Base-by-base conservation (phyloP, 1,140 invertebrate genomes). In the Nilaparvata lugens region DNA sequence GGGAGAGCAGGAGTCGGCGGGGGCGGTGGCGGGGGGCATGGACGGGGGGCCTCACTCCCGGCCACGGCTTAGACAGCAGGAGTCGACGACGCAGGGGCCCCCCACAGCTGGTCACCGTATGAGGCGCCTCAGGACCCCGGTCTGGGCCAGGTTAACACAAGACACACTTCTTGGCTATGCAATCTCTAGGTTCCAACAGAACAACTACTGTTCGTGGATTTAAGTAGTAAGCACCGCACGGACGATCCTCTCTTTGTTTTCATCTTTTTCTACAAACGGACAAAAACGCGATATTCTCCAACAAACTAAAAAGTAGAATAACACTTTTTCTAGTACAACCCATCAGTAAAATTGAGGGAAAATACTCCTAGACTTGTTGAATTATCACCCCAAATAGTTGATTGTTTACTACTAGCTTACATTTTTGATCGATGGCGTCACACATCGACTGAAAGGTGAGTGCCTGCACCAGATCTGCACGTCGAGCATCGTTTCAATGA, bases 81-180 rank as follows among this genome's bases (percentile, higher is more conserved):
- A 58, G 19, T n/a, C 11, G 56, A 56, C 18, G 4, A 35, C 31
- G 4, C 19, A 13, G 31, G 52, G 42, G 38, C 40, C 38, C 56
- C 51, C 38, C 23, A 59, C 52, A 55, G 35, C 21, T 21, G 13
- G 9, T 21, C 54, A 51, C 40, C 60, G 56, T 19, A 43, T 52
- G 31, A 14, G 64, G 14, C 64, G 66, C 18, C 55, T 68, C 13
- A 61, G 66, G 40, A 62, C 67, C 45, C 65, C 67, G 7, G 62
- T 68, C 31, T 68, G 67, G 67, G 66, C 67, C 57, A 68, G 67
- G 67, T 68, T 56, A 58, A 58, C n/a, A 45, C 40, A 42, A 35
- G 31, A 35, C 18, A 48, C 45, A 16, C 56, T 58, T 43, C 56
- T 58, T 58, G 56, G 56, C 56, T 58, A 58, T 58, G 56, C 56